Conservation (phyloP, 2,797 vertebrate species). For the Myotis myotis region DNA sequence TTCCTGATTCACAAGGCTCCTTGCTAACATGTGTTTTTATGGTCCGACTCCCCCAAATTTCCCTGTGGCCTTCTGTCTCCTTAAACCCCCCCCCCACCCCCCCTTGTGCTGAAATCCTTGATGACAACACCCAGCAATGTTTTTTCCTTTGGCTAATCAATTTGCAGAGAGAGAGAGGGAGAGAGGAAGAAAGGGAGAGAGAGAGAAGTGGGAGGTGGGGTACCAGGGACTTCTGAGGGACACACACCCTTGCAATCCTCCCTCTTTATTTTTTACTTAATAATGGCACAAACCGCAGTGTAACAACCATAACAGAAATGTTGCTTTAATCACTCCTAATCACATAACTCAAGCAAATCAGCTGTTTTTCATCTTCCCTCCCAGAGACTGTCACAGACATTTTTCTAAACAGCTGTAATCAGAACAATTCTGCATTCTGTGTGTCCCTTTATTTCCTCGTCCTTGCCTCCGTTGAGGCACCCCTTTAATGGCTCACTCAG, state of each 20-base stretch:
- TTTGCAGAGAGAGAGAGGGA: not conserved
- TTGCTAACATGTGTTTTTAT: not conserved
- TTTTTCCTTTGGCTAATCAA: not conserved
- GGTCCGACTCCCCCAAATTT: not conserved
- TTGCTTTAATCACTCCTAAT: conserved; percentile 72
- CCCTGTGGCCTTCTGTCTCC: not conserved
- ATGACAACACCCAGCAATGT: not conserved
- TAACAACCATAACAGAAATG: conserved; percentile 54
- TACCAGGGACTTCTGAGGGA: not conserved
- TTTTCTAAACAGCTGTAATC: conserved; percentile 11
- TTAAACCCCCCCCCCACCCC: too few species aligned
- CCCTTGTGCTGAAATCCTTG: not conserved
- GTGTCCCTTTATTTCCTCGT: not conserved
- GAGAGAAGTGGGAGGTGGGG: too few species aligned
- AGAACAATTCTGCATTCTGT: not conserved
- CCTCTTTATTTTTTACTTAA: not conserved
- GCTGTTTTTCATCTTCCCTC: conserved; percentile 58
- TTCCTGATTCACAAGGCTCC: not conserved
- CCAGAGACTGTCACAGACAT: not conserved
- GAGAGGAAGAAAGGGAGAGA: too few species aligned
- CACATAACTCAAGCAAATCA: conserved; percentile 60
- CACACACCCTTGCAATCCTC: not conserved
- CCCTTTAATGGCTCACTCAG: not conserved
- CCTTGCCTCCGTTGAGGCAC: not conserved
- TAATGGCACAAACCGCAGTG: conserved; percentile 10